phyloP scores from a whole-genome alignment of 2,888 invertebrate species.

The Eurytoma adleriae region DNA sequence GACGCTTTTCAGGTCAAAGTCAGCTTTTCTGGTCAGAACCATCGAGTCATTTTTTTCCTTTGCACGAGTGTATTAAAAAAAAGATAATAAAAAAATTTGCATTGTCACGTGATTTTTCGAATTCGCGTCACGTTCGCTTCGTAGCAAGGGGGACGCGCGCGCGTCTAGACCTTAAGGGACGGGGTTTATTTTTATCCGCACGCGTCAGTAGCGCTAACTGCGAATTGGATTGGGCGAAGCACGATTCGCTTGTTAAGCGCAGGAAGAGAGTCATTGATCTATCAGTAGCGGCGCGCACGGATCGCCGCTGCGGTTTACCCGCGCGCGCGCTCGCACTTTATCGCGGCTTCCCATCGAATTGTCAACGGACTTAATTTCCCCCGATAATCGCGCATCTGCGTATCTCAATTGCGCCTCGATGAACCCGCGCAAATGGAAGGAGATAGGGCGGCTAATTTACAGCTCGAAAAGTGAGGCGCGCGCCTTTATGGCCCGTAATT shows the following conservation, averaged over 20 bases:
- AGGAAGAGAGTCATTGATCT: constrained; percentile 70
- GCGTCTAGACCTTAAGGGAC: constrained; percentile 22
- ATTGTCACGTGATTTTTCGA: too few relatives aligned
- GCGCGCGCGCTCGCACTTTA: neutral
- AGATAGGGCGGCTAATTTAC: constrained; percentile 1
- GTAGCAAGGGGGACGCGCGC: too few relatives aligned
- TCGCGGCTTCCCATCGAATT: neutral
- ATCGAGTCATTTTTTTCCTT: too few relatives aligned
- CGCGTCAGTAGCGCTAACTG: constrained; percentile 61
- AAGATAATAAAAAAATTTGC: too few relatives aligned
- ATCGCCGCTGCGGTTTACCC: constrained; percentile 33
- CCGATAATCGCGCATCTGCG: constrained; percentile 1
- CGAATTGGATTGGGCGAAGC: constrained; percentile 62
- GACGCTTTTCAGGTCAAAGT: too few relatives aligned
- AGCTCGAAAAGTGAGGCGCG: neutral
- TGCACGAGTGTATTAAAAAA: too few relatives aligned
- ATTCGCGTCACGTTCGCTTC: too few relatives aligned
- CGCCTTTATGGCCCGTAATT: constrained; percentile 8
- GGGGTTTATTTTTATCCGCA: constrained; percentile 63
- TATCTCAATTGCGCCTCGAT: neutral
- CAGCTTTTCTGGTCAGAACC: too few relatives aligned
- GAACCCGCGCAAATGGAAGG: neutral
- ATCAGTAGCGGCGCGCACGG: constrained; percentile 56
- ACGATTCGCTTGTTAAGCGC: constrained; percentile 63
- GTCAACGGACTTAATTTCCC: constrained; percentile 9